These are phyloP conservation scores for Amphiprion ocellaris DNA, from an alignment of 2,113 vertebrate genomes.

Conservation along the genomic window DNA sequence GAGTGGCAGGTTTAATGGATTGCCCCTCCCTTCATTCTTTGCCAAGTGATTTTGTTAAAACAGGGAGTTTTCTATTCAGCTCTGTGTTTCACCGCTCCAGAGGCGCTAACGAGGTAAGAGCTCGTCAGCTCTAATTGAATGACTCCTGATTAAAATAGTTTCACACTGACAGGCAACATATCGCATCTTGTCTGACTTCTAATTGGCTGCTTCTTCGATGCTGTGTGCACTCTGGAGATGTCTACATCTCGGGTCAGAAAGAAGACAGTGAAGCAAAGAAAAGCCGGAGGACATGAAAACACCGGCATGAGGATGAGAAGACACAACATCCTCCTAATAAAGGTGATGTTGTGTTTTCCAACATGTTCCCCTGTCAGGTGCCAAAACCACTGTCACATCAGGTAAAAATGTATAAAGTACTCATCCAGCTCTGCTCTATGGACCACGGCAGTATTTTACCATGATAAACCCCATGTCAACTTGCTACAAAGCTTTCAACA, in stretches of 20 bases:
- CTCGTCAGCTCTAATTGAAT: conserved; percentile 64
- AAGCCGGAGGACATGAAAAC: too few species aligned
- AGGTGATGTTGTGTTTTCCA: too few species aligned
- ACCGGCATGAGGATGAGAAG: too few species aligned
- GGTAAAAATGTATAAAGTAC: too few species aligned
- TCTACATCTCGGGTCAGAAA: not conserved
- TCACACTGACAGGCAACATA: conserved; percentile 58
- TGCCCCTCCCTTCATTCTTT: conserved; percentile 26
- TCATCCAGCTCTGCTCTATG: too few species aligned
- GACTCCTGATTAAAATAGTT: conserved; percentile 64
- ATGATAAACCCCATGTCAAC: too few species aligned
- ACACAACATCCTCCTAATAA: too few species aligned
- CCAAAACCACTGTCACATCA: too few species aligned
- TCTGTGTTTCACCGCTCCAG: conserved; percentile 30
- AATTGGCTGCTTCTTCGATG: conserved; percentile 40
- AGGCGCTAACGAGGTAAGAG: conserved; percentile 51
- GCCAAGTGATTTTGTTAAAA: conserved; percentile 41
- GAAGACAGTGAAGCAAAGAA: too few species aligned
- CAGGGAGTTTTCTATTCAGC: conserved; percentile 32
- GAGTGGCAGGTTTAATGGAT: conserved; percentile 44
- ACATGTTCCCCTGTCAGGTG: too few species aligned
- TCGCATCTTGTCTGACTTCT: conserved; percentile 45
- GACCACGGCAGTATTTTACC: too few species aligned
- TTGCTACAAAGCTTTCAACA: too few species aligned
- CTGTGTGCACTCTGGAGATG: not conserved